phyloP scores from a whole-genome alignment of 92 coral and sea anemone genomes.

The Chrysogorgia sp. region DNA sequence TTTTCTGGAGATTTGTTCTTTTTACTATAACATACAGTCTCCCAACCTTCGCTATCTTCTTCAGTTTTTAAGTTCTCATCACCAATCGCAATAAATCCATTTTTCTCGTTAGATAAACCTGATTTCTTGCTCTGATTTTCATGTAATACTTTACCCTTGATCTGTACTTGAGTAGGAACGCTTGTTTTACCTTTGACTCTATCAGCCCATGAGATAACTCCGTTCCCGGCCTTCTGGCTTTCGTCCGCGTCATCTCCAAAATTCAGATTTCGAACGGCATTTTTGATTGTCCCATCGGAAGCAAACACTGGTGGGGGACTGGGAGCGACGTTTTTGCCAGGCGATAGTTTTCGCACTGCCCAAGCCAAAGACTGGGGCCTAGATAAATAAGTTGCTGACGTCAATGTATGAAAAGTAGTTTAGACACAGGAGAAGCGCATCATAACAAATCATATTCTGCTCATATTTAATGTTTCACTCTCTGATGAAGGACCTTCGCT shows the following conservation, averaged over 20 bases:
- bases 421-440: not conserved
- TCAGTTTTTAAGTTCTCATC: constrained; percentile 58
- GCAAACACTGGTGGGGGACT: constrained; percentile 77
- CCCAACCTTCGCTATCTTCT: constrained; percentile 92
- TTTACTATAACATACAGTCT: constrained; percentile 87
- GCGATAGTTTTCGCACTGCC: constrained; percentile 96
- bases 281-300: constrained; percentile 60
- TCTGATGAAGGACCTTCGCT: no score
- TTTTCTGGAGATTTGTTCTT: constrained; percentile 46
- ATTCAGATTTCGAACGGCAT: constrained; percentile 77
- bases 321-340: constrained; percentile 87
- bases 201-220: constrained; percentile 93
- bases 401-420: not conserved
- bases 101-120: not conserved
- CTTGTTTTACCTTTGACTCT: constrained; percentile 79
- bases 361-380: constrained; percentile 98
- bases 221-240: not conserved
- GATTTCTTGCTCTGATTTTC: not conserved
- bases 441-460: not conserved
- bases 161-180: not conserved
- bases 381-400: not conserved
- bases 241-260: constrained; percentile 37
- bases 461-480: no score
- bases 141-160: not conserved
- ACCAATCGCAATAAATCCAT: constrained; percentile 19